A percentile compares a stretch with the other conserved stretches of the same genome.
Conservation (phyloP, 2,113 vertebrate genomes). For the Pseudorectes ferrugineus region DNA sequence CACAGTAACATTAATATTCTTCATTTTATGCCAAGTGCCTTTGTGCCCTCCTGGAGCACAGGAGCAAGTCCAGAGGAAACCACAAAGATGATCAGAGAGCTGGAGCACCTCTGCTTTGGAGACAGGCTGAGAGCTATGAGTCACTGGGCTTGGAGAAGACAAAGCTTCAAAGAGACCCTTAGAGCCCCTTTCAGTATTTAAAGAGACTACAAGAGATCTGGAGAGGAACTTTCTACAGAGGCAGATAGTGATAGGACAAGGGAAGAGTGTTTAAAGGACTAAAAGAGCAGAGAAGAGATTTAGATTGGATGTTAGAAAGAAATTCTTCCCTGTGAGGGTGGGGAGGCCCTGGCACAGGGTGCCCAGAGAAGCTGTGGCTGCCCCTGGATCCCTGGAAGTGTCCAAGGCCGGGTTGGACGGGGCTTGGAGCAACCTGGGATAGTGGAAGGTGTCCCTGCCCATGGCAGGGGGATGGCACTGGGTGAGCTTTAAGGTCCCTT, state of each 20-base stretch:
- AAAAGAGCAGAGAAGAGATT: not conserved
- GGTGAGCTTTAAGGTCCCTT: too few relatives aligned
- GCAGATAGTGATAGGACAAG: rapidly evolving
- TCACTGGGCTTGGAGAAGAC: not conserved
- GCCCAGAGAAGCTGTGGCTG: not conserved
- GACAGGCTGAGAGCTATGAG: not conserved
- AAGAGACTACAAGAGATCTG: not conserved
- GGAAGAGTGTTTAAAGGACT: not conserved
- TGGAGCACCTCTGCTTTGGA: not conserved
- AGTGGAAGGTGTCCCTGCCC: not conserved
- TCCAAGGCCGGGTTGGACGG: rapidly evolving
- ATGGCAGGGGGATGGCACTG: not conserved
- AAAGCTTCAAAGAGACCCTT: not conserved
- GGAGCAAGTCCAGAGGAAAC: not conserved
- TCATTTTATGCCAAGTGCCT: not conserved
- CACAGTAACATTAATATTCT: not conserved
- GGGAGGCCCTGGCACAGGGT: rapidly evolving
- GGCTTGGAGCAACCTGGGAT: rapidly evolving
- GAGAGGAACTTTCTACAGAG: not conserved
- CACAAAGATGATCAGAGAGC: not conserved
- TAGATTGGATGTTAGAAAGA: not conserved
- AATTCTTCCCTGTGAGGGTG: not conserved
- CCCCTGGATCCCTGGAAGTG: not conserved
- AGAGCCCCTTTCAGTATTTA: not conserved
- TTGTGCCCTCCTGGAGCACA: not conserved